A percentile compares a stretch with the other conserved stretches of the same genome.
Conservation (phyloP, 2,888 invertebrate species). For the Papilio elwesi region DNA sequence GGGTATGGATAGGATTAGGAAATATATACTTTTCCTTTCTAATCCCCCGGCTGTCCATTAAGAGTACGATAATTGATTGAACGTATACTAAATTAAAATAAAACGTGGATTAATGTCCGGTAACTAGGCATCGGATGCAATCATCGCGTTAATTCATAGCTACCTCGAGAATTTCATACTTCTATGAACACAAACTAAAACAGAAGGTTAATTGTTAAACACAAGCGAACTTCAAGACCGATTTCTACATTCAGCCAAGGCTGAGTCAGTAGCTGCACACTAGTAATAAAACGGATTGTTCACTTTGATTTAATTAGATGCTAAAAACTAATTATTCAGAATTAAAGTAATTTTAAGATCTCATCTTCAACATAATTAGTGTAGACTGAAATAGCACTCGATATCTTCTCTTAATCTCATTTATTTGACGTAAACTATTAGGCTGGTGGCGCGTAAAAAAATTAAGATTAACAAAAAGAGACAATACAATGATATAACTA, state of each 20-base stretch:
- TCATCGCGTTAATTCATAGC: conserved; percentile 45
- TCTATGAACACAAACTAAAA: conserved; percentile 44
- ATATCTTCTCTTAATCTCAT: no score
- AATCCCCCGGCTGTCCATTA: no score
- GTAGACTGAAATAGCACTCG: no score
- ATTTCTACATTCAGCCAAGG: conserved; percentile 50
- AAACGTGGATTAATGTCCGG: conserved; percentile 9
- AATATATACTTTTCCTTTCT: no score
- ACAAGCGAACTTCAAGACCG: conserved; percentile 43
- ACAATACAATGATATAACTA: no score
- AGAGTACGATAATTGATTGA: no score
- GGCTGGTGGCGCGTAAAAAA: not conserved
- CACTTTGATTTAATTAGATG: not conserved
- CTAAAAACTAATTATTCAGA: not conserved
- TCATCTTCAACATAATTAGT: no score
- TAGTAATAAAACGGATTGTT: conserved; percentile 34
- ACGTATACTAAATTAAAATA: not conserved
- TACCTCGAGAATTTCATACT: conserved; percentile 49
- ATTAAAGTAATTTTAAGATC: no score
- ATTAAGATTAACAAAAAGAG: not conserved
- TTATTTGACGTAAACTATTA: not conserved
- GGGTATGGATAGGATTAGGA: no score
- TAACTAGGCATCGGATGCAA: conserved; percentile 43
- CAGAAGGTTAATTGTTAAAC: conserved; percentile 48
- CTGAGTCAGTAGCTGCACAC: conserved; percentile 39